Conservation (phyloP, 2,113 vertebrate genomes). For the Arenaria interpres region DNA sequence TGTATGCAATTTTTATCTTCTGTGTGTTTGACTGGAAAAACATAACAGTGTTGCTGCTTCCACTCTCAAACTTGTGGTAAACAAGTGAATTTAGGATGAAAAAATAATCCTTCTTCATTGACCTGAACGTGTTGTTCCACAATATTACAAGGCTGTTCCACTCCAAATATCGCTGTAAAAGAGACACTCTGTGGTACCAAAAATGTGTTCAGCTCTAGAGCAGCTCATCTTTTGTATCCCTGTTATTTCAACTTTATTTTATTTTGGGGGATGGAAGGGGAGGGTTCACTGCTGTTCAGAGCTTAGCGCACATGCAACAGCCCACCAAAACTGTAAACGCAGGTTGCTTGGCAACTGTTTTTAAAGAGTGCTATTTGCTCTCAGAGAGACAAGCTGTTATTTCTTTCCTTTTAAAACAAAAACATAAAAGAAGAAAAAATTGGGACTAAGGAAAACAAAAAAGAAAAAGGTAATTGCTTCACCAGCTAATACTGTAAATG, state of each 20-base stretch:
- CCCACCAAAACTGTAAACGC: constrained; percentile 72
- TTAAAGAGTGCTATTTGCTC: constrained; percentile 76
- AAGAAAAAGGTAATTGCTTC: not conserved
- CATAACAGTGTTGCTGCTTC: not conserved
- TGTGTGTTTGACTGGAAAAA: not conserved
- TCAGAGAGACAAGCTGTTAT: constrained; percentile 70
- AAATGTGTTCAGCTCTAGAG: not conserved
- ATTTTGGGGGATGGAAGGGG: not conserved
- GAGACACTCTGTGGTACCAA: not conserved
- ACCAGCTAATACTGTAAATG: constrained; percentile 9
- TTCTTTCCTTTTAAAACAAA: constrained; percentile 76
- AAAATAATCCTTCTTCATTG: not conserved
- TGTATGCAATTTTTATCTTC: not conserved
- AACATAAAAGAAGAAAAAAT: constrained; percentile 19
- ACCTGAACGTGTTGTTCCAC: not conserved
- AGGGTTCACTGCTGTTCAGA: constrained; percentile 55
- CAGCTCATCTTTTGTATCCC: not conserved
- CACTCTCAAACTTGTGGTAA: constrained; percentile 7
- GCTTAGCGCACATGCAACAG: constrained; percentile 60
- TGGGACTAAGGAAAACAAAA: not conserved
- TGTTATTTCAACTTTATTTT: constrained; percentile 6
- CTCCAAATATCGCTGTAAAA: not conserved
- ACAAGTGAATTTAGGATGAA: not conserved
- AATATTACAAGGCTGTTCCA: not conserved
- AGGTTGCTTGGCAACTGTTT: constrained; percentile 80